Percentiles rank a stretch among this genome's conserved stretches.
Evolutionary conservation across 2,888 invertebrate genomes (phyloP).

Genomic region (Poecilobothrus nobilitatus): DNA sequence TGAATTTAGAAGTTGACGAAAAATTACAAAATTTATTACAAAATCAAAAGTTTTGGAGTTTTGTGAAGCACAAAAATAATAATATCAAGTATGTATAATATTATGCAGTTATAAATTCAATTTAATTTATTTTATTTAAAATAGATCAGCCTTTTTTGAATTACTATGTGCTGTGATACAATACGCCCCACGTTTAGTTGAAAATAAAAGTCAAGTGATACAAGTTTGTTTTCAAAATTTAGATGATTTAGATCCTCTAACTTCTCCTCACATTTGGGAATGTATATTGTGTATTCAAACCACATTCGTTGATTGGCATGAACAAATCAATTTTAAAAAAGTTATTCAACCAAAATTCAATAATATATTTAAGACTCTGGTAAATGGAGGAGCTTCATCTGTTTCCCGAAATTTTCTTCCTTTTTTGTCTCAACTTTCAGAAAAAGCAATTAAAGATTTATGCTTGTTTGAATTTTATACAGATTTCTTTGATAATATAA

Average conservation of each 20-base stretch:
- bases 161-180: conserved; percentile 55
- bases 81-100: conserved; percentile 36
- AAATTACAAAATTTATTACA: conserved; percentile 50
- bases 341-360: conserved; percentile 64
- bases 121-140: conserved; percentile 5
- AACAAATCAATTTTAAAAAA: conserved; percentile 62
- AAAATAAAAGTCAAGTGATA: conserved; percentile 48
- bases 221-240: conserved; percentile 54
- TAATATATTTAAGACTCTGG: conserved; percentile 58
- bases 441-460: conserved; percentile 27
- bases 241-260: conserved; percentile 59
- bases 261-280: conserved; percentile 66
- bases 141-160: conserved; percentile 59
- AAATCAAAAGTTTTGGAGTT: conserved; percentile 63
- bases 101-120: conserved; percentile 9
- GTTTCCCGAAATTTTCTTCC: conserved; percentile 69
- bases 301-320: conserved; percentile 46
- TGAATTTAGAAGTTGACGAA: conserved; percentile 46
- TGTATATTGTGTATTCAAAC: conserved; percentile 55
- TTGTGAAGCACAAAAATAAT: conserved; percentile 50
- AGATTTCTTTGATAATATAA: conserved; percentile 61
- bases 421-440: conserved; percentile 56
- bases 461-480: conserved; percentile 49
- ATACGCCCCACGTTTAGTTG: conserved; percentile 48
- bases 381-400: conserved; percentile 64